A percentile compares a stretch with the other conserved stretches of the same genome.
phyloP scores from a whole-genome alignment of 2,888 invertebrate genomes.

The Dolichomitus sp. region DNA sequence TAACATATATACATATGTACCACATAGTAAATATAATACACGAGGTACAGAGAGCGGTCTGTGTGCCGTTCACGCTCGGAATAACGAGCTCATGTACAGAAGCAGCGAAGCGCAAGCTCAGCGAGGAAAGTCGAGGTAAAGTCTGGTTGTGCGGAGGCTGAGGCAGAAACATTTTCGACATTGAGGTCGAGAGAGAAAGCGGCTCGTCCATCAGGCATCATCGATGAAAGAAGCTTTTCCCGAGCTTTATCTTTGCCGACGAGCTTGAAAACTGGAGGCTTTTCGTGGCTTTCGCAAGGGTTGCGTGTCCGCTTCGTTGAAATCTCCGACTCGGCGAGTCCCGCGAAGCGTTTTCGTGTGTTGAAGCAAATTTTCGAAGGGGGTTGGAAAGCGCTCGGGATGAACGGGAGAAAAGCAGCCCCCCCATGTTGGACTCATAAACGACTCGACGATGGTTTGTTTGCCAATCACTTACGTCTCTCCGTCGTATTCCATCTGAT shows the following conservation, averaged over 20 bases:
- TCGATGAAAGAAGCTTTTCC: constrained; percentile 43
- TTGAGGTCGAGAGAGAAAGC: constrained; percentile 7
- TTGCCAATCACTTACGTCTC: constrained; percentile 81
- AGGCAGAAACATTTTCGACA: constrained; percentile 39
- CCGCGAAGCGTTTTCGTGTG: constrained; percentile 8
- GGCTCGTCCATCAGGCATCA: constrained; percentile 7
- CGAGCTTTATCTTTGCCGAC: constrained; percentile 10
- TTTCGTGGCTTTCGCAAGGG: not conserved
- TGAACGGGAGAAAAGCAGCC: constrained; percentile 39
- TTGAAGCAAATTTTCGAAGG: constrained; percentile 10
- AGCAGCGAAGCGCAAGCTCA: constrained; percentile 50
- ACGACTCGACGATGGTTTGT: constrained; percentile 74
- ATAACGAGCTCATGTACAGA: constrained; percentile 58
- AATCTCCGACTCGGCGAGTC: constrained; percentile 46
- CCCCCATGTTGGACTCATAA: constrained; percentile 47
- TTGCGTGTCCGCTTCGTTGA: constrained; percentile 59
- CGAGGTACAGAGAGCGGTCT: constrained; percentile 17
- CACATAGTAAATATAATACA: constrained; percentile 24
- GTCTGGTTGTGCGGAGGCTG: constrained; percentile 12
- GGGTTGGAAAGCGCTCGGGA: constrained; percentile 9
- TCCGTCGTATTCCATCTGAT: constrained; percentile 46
- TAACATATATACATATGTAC: constrained; percentile 29
- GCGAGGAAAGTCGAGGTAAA: constrained; percentile 53
- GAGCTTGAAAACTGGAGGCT: constrained; percentile 12
- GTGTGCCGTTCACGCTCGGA: constrained; percentile 63